Percentiles rank a stretch among this genome's conserved stretches.
These are phyloP conservation scores for Apamea sordens DNA, from an alignment of 2,888 invertebrate genomes.

Conservation along the genomic window DNA sequence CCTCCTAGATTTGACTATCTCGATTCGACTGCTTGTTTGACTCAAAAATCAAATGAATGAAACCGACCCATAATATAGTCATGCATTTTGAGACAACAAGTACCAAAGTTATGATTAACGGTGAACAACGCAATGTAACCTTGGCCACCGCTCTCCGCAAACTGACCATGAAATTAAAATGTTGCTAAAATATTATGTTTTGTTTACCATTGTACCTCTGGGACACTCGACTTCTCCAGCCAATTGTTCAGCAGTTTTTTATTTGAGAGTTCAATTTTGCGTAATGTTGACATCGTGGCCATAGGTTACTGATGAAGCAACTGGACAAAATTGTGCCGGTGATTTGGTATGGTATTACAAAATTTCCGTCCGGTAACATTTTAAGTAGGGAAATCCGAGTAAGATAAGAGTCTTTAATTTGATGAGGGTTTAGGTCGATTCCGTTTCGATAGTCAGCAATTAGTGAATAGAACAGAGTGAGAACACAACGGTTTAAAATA, in stretches of 20 bases:
- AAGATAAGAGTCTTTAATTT: neutral
- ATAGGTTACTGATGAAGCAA: constrained; percentile 36
- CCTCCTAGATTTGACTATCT: neutral
- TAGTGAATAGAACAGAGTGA: neutral
- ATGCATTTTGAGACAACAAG: constrained; percentile 45
- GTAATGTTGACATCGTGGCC: constrained; percentile 30
- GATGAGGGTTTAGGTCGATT: neutral
- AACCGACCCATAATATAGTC: constrained; percentile 8
- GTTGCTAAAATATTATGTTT: constrained; percentile 54
- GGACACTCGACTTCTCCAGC: constrained; percentile 16
- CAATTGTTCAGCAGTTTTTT: constrained; percentile 14
- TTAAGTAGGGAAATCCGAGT: constrained; percentile 2
- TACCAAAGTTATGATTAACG: constrained; percentile 60
- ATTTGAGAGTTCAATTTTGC: constrained; percentile 1
- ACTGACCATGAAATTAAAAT: constrained; percentile 67
- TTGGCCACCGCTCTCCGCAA: constrained; percentile 61
- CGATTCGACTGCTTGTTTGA: neutral
- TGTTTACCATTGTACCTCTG: constrained; percentile 53
- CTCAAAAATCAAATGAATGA: neutral
- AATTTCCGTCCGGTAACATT: constrained; percentile 25
- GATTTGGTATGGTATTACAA: constrained; percentile 37
- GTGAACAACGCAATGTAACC: constrained; percentile 57
- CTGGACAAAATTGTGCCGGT: neutral
- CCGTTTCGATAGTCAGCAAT: neutral
- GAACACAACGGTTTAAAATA: neutral